phyloP scores from a whole-genome alignment of 1,140 invertebrate species.

The Formica selysi region DNA sequence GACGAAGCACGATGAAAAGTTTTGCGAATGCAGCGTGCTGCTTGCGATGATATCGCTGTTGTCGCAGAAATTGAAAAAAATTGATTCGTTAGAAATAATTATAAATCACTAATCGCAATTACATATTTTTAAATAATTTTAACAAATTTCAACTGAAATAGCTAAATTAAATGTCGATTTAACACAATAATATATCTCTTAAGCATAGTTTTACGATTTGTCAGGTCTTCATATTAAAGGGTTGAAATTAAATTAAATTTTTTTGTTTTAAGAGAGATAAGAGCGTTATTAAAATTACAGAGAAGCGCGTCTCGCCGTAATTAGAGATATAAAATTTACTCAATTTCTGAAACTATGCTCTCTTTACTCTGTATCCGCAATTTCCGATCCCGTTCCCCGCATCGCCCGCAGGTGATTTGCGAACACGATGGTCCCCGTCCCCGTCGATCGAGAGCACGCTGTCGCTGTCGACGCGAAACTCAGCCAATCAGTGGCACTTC shows the following conservation, averaged over 20 bases:
- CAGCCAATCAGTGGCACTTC: slow-evolving; percentile 66
- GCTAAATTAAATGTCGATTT: neutral
- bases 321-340: slow-evolving; percentile 18
- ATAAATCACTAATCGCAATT: neutral
- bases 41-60: neutral
- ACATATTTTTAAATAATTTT: neutral
- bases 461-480: slow-evolving; percentile 51
- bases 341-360: neutral
- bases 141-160: neutral
- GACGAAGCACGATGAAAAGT: slow-evolving; percentile 18
- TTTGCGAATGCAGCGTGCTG: neutral
- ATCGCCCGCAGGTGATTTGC: slow-evolving; percentile 11
- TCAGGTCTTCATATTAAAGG: neutral
- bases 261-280: neutral
- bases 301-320: neutral
- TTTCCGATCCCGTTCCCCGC: neutral
- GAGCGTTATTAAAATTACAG: neutral
- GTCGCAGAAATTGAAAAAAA: neutral
- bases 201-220: neutral
- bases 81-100: neutral
- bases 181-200: neutral
- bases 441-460: slow-evolving; percentile 18
- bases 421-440: neutral
- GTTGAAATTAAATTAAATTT: neutral
- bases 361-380: neutral